Percentiles rank a stretch among this genome's conserved stretches.
Evolutionary conservation across 2,888 invertebrate genomes (phyloP).

Genomic region (Ischnura elegans): DNA sequence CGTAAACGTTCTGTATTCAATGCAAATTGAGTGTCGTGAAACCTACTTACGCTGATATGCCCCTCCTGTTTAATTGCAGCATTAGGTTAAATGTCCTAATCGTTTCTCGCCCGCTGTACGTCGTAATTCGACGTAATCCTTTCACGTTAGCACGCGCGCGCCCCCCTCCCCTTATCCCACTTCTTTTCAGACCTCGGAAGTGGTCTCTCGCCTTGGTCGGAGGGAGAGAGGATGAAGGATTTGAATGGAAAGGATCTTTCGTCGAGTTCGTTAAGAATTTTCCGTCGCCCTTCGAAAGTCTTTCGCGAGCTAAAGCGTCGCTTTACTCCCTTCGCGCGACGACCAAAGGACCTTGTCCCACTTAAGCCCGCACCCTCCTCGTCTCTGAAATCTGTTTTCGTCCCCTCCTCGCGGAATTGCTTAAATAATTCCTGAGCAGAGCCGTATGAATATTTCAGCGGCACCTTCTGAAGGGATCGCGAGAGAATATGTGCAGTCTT

Average conservation of each 20-base stretch:
- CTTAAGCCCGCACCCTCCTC: background rate
- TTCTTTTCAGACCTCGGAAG: background rate
- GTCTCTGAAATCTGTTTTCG: constrained; percentile 3
- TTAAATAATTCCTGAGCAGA: background rate
- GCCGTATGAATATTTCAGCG: constrained; percentile 26
- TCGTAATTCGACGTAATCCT: background rate
- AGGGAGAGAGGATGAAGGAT: background rate
- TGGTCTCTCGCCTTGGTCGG: background rate
- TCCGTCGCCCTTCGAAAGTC: constrained; percentile 24
- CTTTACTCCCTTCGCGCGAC: background rate
- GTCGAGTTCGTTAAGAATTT: constrained; percentile 38
- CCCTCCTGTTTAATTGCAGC: too few species aligned
- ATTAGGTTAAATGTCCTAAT: background rate
- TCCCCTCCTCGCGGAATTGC: background rate
- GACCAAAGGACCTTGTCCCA: constrained; percentile 2
- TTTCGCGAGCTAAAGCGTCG: background rate
- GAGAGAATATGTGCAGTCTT: background rate
- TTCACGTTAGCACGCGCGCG: background rate
- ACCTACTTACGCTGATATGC: background rate
- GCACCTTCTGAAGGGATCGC: background rate
- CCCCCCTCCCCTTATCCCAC: background rate
- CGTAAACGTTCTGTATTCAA: too few species aligned
- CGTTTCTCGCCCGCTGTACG: background rate
- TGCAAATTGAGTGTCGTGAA: too few species aligned
- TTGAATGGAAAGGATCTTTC: constrained; percentile 29